A percentile compares a stretch with the other conserved stretches of the same genome.
Evolutionary conservation across 35 echinoderm and acorn worm genomes (phyloP).

Genomic region (Eucidaris tribuloides): DNA sequence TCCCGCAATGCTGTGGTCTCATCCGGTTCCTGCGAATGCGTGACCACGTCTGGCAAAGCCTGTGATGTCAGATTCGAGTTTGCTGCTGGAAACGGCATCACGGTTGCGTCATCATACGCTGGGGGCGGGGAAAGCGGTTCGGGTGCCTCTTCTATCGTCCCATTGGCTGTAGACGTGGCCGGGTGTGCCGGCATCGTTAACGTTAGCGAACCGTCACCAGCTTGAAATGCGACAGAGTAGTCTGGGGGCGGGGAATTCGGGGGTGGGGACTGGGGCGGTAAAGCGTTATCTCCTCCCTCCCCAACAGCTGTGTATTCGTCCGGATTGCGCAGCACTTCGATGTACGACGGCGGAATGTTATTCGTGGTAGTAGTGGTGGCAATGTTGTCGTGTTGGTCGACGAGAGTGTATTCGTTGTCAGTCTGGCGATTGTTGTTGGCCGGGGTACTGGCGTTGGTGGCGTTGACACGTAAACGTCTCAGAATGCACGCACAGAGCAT

Average conservation of each 20-base stretch:
- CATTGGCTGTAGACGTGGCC: not conserved
- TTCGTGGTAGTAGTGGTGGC: not conserved
- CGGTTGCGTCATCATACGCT: not conserved
- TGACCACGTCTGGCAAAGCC: not conserved
- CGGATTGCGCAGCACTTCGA: not conserved
- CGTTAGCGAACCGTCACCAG: not conserved
- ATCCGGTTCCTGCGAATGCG: not conserved
- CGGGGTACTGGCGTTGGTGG: no score
- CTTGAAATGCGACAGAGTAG: not conserved
- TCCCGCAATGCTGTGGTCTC: not conserved
- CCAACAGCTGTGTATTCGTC: constrained; percentile 1
- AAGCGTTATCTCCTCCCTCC: not conserved
- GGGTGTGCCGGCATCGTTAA: not conserved
- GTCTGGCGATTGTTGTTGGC: not conserved
- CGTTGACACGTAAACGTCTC: not conserved
- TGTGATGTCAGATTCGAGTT: not conserved
- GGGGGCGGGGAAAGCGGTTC: constrained; percentile 5
- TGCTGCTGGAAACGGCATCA: not conserved
- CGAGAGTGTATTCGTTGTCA: not conserved
- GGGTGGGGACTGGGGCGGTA: not conserved
- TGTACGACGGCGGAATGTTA: constrained; percentile 5
- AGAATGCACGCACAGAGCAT: constrained; percentile 17
- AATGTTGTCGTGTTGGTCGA: not conserved
- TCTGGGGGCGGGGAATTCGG: not conserved
- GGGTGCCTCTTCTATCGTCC: not conserved